Conservation (phyloP, 2,888 invertebrate species). For the Campoplex capitator region DNA sequence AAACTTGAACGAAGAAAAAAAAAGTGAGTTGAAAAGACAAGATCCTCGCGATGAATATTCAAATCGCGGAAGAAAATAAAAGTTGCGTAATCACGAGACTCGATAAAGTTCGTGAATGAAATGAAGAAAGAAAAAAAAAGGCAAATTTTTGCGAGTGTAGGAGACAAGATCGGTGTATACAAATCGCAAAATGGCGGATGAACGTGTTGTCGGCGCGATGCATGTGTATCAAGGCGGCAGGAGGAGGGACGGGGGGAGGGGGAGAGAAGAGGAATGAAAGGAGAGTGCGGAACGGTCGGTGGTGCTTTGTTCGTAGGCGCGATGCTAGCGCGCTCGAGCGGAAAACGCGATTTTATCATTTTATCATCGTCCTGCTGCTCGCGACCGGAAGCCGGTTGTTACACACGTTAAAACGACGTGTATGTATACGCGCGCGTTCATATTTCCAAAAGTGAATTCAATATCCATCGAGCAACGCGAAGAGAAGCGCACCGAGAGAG, state of each 20-base stretch:
- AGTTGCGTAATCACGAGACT: not conserved
- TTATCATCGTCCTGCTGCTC: constrained; percentile 35
- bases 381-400: constrained; percentile 42
- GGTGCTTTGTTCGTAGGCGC: constrained; percentile 53
- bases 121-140: not conserved
- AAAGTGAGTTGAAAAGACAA: not conserved
- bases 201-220: not conserved
- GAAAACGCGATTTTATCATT: constrained; percentile 54
- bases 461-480: not conserved
- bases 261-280: not conserved
- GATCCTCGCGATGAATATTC: not conserved
- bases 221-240: not conserved
- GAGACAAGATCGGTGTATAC: not conserved
- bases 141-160: not conserved
- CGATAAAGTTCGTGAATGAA: not conserved
- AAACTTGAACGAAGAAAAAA: not conserved
- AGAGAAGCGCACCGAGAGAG: not conserved
- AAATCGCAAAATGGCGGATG: not conserved
- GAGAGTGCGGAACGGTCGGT: constrained; percentile 39
- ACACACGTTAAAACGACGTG: constrained; percentile 13
- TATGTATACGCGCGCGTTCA: not conserved
- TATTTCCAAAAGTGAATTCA: not conserved
- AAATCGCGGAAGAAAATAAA: not conserved
- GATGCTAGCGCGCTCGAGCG: constrained; percentile 37
- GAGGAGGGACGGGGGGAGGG: not conserved